A percentile compares a stretch with the other conserved stretches of the same genome.
Conservation (phyloP, 2,888 invertebrate genomes). For the Mechanitis mazaeus region DNA sequence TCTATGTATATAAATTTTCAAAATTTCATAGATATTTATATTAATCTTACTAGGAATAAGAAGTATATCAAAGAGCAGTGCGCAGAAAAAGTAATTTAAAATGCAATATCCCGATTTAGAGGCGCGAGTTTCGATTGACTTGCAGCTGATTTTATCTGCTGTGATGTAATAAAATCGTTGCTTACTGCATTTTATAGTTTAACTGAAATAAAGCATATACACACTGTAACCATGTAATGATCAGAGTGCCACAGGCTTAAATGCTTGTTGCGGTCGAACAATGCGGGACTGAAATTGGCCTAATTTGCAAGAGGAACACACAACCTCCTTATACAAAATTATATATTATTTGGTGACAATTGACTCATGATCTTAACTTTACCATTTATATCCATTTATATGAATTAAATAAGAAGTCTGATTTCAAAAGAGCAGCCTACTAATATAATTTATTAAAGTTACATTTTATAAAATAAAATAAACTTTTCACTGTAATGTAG, state of each 20-base stretch:
- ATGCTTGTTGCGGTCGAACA: constrained; percentile 66
- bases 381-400: no score
- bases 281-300: constrained; percentile 68
- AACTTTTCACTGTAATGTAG: no score
- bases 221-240: constrained; percentile 48
- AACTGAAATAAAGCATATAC: constrained; percentile 39
- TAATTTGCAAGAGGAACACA: constrained; percentile 56
- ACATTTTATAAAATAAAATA: no score
- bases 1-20: no score
- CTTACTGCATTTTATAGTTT: not conserved
- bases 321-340: constrained; percentile 33
- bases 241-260: constrained; percentile 62
- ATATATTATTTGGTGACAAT: constrained; percentile 5
- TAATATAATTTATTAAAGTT: no score
- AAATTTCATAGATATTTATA: no score
- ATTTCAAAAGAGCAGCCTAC: no score
- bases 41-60: no score
- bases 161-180: not conserved
- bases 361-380: constrained; percentile 3
- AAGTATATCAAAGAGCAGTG: not conserved
- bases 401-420: no score
- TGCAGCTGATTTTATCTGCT: constrained; percentile 8
- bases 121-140: not conserved
- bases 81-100: not conserved
- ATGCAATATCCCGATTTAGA: constrained; percentile 11